These are phyloP conservation scores for Corapipo altera DNA, from an alignment of 2,113 vertebrate genomes.

Conservation along the genomic window DNA sequence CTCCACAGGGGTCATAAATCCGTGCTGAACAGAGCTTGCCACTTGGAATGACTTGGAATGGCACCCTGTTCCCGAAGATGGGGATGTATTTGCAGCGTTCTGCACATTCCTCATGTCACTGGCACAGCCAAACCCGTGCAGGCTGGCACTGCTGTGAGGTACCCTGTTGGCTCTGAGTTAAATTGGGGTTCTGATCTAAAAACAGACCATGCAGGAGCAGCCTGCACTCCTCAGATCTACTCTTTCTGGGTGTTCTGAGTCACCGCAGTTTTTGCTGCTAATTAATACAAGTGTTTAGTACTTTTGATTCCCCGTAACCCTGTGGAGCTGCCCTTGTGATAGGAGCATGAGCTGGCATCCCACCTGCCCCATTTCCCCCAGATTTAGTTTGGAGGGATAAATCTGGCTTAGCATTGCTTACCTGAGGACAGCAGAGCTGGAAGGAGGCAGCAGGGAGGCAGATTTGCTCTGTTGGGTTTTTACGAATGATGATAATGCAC, in stretches of 20 bases:
- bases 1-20: background rate
- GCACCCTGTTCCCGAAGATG: background rate
- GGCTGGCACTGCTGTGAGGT: background rate
- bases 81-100: background rate
- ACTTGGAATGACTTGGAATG: slow-evolving; percentile 4
- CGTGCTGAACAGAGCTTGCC: background rate
- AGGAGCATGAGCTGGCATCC: slow-evolving; percentile 1
- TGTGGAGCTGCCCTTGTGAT: background rate
- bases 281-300: background rate
- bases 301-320: background rate
- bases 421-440: background rate
- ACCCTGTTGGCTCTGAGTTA: background rate
- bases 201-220: background rate
- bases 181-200: background rate
- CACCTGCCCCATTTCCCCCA: slow-evolving; percentile 16
- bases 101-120: background rate
- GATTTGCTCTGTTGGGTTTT: background rate
- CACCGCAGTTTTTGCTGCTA: background rate
- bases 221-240: background rate
- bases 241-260: slow-evolving; percentile 19
- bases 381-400: background rate
- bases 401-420: background rate
- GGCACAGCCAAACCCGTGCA: background rate
- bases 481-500: background rate
- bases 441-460: background rate